Base-by-base conservation (phyloP, 2,113 vertebrate species). In the Chlamydotis undulata region DNA sequence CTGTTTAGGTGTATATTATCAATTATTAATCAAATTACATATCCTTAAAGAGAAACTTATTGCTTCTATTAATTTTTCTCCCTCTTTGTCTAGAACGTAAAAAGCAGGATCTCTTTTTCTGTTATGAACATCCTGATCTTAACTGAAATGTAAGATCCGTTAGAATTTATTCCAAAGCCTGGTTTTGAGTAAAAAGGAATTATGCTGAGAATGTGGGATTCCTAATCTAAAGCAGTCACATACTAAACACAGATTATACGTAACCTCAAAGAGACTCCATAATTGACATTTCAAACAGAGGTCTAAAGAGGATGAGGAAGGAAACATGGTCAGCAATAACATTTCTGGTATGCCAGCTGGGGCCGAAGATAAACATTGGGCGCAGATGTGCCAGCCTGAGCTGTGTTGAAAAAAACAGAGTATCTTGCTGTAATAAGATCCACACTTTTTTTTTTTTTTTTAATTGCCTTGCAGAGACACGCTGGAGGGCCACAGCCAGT, bases 201-300 rank as follows among this genome's bases (percentile, higher is more conserved):
- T 47, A 65, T 41, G 19, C 23, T 52, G 56, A 76, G 65, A 70
- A 64, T 68, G 13, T 53, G 23, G 1, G 29, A 65, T 68, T 59
- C 19, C 53, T 52, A 31, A 50, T 60, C 23, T 68, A 25, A 93
- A 47, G 6, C 50, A 57, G 14, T 33, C 61, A 49, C 47, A 59
- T n/a, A 35, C 47, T 39, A 53, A 87, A 37, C 0, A 4, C 19
- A 52, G 28, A 28, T 60, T 64, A 43, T 3, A 8, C 0, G 1
- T 37, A 19, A 61, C 26, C 19, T 49, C n/a, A 55, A 25, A 78
- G 39, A 37, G 19, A 50, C 8, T 12, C 18, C 7, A 3, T 67
- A 70, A 45, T 0, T 29, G 39, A 18, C 52, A 18, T n/a, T 19
- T 84, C 55, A 65, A 83, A 70, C 16, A 52, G 29, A 67, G 10